phyloP scores from a whole-genome alignment of 2,797 vertebrate species.

The Helicolenus hilgendorfi region DNA sequence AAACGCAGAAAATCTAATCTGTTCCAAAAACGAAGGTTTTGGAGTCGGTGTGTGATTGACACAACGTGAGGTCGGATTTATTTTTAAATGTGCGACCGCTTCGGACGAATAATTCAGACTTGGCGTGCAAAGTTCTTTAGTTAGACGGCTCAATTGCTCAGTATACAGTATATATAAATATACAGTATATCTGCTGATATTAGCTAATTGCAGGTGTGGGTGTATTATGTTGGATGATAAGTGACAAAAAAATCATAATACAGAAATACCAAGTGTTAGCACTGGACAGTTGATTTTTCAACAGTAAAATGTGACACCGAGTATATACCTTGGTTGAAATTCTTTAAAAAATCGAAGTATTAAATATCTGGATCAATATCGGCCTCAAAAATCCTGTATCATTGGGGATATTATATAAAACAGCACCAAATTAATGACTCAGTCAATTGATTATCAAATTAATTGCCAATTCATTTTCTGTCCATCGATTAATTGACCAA shows the following conservation, averaged over 20 bases:
- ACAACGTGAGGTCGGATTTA: too few relatives aligned
- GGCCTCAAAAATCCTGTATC: neutral
- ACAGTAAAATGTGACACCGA: too few relatives aligned
- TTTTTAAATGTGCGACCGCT: too few relatives aligned
- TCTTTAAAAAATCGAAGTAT: neutral
- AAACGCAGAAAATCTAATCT: too few relatives aligned
- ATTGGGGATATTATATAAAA: neutral
- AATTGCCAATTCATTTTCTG: neutral
- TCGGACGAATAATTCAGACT: too few relatives aligned
- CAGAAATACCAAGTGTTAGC: neutral
- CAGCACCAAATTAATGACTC: neutral
- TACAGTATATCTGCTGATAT: too few relatives aligned
- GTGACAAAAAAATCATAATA: neutral
- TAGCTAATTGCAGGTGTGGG: neutral
- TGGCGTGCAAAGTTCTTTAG: neutral
- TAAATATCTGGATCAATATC: neutral
- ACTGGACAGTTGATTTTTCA: too few relatives aligned
- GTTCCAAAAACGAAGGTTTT: too few relatives aligned
- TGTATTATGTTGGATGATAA: neutral
- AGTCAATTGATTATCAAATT: neutral
- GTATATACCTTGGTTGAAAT: too few relatives aligned
- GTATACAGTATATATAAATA: too few relatives aligned
- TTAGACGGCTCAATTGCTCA: neutral
- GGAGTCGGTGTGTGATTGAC: too few relatives aligned
- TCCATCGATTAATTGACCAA: neutral